Evolutionary conservation across 2,113 vertebrate genomes (phyloP).

Genomic region (Dascyllus trimaculatus): DNA sequence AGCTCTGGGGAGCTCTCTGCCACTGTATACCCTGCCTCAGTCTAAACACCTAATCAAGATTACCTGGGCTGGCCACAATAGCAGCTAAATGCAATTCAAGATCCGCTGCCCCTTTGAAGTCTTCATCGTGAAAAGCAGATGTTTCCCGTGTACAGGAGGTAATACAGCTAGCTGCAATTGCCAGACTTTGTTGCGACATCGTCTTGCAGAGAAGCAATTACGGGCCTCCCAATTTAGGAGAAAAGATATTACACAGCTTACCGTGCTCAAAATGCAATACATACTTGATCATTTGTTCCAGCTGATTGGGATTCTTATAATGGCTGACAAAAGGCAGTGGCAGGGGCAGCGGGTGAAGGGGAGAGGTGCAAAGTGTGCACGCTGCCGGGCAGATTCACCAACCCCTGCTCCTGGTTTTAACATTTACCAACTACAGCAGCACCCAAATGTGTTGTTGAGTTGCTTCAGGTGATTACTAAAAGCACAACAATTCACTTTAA

Average conservation of each 20-base stretch:
- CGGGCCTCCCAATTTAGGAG: conserved; percentile 94
- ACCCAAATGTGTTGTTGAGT: not conserved
- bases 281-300: conserved; percentile 96
- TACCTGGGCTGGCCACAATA: conserved; percentile 97
- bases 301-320: conserved; percentile 99
- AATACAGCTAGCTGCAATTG: conserved; percentile 97
- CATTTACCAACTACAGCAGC: conserved; percentile 10
- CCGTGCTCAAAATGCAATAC: conserved; percentile 97
- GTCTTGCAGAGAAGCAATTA: conserved; percentile 97
- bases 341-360: conserved; percentile 84
- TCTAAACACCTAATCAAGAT: conserved; percentile 99
- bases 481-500: not conserved
- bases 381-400: conserved; percentile 27
- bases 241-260: conserved; percentile 99
- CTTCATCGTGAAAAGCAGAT: conserved; percentile 93
- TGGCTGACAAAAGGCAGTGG: conserved; percentile 89
- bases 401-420: conserved; percentile 45
- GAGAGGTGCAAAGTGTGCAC: conserved; percentile 84
- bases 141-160: conserved; percentile 93
- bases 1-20: conserved; percentile 92
- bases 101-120: conserved; percentile 97
- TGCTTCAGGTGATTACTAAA: conserved; percentile 12
- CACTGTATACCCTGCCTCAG: conserved; percentile 95
- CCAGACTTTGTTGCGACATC: conserved; percentile 98
- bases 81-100: conserved; percentile 99